Base-by-base conservation (phyloP, 2,888 invertebrate genomes). In the Leucania comma region DNA sequence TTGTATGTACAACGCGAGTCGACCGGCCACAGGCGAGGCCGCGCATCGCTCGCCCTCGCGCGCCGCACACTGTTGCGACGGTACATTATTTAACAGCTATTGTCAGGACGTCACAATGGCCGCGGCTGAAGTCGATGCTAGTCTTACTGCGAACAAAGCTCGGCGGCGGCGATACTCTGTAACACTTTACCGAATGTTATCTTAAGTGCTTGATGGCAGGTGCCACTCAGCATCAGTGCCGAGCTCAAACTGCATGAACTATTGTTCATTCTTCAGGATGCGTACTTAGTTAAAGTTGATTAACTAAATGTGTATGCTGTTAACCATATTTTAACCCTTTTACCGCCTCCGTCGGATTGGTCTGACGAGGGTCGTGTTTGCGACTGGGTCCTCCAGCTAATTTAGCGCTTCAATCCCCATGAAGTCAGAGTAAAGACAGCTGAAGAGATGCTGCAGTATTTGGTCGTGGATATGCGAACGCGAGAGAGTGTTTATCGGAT, bases 41-140 rank as follows among this genome's bases (percentile, higher is more conserved):
- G 12, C 20, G 0, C 24, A 2, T n/a, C 8, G 20, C 2, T 9
- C n/a, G 10, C 3, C 22, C 2, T 35, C 35, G 35, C 22, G n/a
- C 24, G 14, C 29, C 42, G 20, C 38, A 17, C 14, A n/a, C 38
- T 3, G 0, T 3, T 1, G 29, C 22, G 53, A 8, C 53, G 68
- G 14, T 32, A 32, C 59, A 38, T 38, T 68, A 48, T 32, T 53
- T 10, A 57, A 4, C 29, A 58, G 26, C 32, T 22, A 68, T 68
- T 68, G 69, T 75, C 59, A 26, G 22, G 8, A 14, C 46, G 50
- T 60, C 70, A 56, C 60, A 50, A 51, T 64, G 46, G 14, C 54
- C 24, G 50, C 17, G 17, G 50, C 50, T 63, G 53, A 67, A 74
- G 10, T 51, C 58, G 24, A 48, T 48, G 24, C 48, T 54, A 56